Percentiles rank a stretch among this genome's conserved stretches.
Evolutionary conservation across 2,888 invertebrate genomes (phyloP).

Genomic region (Zelleria hepariella): DNA sequence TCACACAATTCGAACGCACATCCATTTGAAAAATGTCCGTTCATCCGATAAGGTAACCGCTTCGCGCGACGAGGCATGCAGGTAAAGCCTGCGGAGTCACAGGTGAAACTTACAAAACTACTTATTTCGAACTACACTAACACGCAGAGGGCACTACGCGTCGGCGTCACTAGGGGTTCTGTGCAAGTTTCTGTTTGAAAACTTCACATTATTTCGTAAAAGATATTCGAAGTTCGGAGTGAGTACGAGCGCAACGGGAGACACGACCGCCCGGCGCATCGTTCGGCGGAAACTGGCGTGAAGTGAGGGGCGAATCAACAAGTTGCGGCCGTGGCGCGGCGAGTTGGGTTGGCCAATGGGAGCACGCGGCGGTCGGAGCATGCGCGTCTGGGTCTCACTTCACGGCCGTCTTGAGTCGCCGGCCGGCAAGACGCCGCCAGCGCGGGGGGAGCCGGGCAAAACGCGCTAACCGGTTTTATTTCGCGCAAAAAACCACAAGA

Average conservation of each 20-base stretch:
- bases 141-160: slow-evolving; percentile 37
- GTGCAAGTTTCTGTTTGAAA: slow-evolving; percentile 47
- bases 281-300: slow-evolving; percentile 56
- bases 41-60: slow-evolving; percentile 64
- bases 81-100: slow-evolving; percentile 67
- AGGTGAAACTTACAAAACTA: slow-evolving; percentile 53
- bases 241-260: slow-evolving; percentile 37
- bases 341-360: slow-evolving; percentile 18
- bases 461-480: slow-evolving; percentile 49
- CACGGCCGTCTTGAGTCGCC: slow-evolving; percentile 30
- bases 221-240: slow-evolving; percentile 61
- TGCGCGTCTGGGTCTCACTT: slow-evolving; percentile 58
- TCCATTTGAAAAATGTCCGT: slow-evolving; percentile 71
- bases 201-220: slow-evolving; percentile 69
- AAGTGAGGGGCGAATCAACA: slow-evolving; percentile 69
- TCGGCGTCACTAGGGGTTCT: slow-evolving; percentile 32
- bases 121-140: slow-evolving; percentile 37
- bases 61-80: slow-evolving; percentile 64
- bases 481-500: slow-evolving; percentile 61
- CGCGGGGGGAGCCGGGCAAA: slow-evolving; percentile 28
- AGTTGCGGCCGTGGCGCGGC: slow-evolving; percentile 57
- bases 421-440: slow-evolving; percentile 12
- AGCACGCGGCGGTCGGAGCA: slow-evolving; percentile 37
- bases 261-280: slow-evolving; percentile 61
- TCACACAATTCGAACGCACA: slow-evolving; percentile 64